Evolutionary conservation across 2,888 invertebrate genomes (phyloP).

Genomic region (Ophion ventricosus): DNA sequence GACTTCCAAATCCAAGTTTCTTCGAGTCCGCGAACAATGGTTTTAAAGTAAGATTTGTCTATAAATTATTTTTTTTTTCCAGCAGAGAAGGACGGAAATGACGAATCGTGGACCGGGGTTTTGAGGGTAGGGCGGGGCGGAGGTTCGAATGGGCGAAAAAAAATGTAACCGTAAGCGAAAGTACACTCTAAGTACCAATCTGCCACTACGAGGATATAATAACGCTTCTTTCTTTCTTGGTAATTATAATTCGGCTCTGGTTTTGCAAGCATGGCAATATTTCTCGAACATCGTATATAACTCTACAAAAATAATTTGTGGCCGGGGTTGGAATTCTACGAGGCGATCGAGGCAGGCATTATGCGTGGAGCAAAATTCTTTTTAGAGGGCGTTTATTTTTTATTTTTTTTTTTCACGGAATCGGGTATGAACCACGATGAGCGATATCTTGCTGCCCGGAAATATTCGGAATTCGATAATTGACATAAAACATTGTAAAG

Average conservation of each 20-base stretch:
- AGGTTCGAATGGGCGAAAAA: conserved; percentile 24
- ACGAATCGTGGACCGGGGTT: conserved; percentile 3
- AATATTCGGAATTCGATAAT: neutral
- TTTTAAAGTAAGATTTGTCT: neutral
- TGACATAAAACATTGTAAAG: neutral
- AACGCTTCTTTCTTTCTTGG: conserved; percentile 40
- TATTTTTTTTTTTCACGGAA: conserved; percentile 63
- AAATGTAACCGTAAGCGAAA: conserved; percentile 60
- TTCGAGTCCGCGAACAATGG: neutral
- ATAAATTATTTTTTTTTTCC: conserved; percentile 20
- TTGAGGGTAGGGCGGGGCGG: neutral
- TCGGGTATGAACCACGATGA: conserved; percentile 74
- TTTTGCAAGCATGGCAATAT: conserved; percentile 62
- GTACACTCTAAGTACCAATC: conserved; percentile 62
- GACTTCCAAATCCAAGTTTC: neutral
- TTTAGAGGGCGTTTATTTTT: conserved; percentile 32
- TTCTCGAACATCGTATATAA: conserved; percentile 60
- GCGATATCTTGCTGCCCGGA: conserved; percentile 74
- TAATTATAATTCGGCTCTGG: neutral
- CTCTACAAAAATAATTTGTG: conserved; percentile 62
- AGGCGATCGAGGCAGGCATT: conserved; percentile 77
- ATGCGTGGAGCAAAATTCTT: conserved; percentile 73
- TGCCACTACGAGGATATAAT: conserved; percentile 61
- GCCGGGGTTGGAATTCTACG: conserved; percentile 71
- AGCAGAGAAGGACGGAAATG: conserved; percentile 34